Conservation (phyloP, 2,113 vertebrate species). For the Sinocyclocheilus anshuiensis region DNA sequence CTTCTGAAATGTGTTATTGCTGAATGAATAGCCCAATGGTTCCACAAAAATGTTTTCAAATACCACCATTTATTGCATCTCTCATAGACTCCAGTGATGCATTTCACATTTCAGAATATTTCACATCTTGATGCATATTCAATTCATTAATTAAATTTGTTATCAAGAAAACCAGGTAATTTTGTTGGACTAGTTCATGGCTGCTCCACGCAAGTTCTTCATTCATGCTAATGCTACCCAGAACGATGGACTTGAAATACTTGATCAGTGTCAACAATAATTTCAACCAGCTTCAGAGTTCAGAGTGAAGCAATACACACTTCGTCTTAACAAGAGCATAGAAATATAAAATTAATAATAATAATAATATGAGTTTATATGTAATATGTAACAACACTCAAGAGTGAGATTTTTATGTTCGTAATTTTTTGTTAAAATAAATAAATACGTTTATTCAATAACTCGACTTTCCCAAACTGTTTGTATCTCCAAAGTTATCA, state of each 20-base stretch:
- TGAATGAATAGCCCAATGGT: neutral
- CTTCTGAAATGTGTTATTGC: neutral
- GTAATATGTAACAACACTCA: neutral
- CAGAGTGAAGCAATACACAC: neutral
- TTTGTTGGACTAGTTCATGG: neutral
- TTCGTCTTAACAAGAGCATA: neutral
- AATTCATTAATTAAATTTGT: neutral
- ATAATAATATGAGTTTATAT: neutral
- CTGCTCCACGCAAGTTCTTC: neutral
- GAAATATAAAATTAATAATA: neutral
- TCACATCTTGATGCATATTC: neutral
- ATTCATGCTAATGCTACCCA: neutral
- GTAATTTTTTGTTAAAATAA: neutral
- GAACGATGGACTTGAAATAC: neutral
- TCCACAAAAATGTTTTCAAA: constrained; percentile 3
- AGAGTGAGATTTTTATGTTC: neutral
- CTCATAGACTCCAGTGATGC: neutral
- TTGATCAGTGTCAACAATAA: no score
- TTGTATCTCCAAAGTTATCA: neutral
- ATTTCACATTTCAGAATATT: neutral
- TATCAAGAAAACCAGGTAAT: neutral
- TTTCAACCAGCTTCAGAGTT: neutral
- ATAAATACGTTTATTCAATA: neutral
- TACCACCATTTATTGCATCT: neutral
- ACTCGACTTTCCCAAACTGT: neutral